Percentiles rank a stretch among this genome's conserved stretches.
phyloP scores from a whole-genome alignment of 1,140 invertebrate genomes.

The Glossosoma conforme region DNA sequence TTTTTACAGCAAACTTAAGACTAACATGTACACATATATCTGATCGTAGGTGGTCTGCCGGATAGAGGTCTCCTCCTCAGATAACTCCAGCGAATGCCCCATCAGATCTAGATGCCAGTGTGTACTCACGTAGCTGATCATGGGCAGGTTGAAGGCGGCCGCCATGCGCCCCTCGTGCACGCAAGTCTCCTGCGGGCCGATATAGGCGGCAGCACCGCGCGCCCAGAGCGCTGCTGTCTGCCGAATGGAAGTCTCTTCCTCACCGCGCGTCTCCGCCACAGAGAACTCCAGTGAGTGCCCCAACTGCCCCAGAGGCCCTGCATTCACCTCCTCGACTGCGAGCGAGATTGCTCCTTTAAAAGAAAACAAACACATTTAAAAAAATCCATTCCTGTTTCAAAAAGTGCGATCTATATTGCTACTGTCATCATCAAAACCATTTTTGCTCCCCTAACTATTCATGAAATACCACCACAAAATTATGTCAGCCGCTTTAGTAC shows the following conservation, averaged over 20 bases:
- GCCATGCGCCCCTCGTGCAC: slow-evolving; percentile 92
- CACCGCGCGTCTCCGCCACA: slow-evolving; percentile 88
- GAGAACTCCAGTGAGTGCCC: slow-evolving; percentile 73
- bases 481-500: too few relatives aligned
- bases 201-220: slow-evolving; percentile 79
- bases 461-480: too few relatives aligned
- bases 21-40: too few relatives aligned
- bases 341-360: slow-evolving; percentile 82
- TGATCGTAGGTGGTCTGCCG: not conserved
- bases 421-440: too few relatives aligned
- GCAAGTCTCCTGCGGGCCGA: slow-evolving; percentile 94
- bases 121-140: slow-evolving; percentile 74
- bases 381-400: too few relatives aligned
- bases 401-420: too few relatives aligned
- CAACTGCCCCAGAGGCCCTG: slow-evolving; percentile 52
- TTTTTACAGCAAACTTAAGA: too few relatives aligned
- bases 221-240: slow-evolving; percentile 84
- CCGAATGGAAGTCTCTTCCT: slow-evolving; percentile 79
- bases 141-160: slow-evolving; percentile 87
- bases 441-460: too few relatives aligned
- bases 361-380: too few relatives aligned
- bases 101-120: too few relatives aligned
- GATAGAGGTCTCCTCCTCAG: too few relatives aligned
- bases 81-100: too few relatives aligned
- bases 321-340: slow-evolving; percentile 69